These are phyloP conservation scores for Pemphigus obesinymphae DNA, from an alignment of 1,140 invertebrate genomes.

Conservation along the genomic window DNA sequence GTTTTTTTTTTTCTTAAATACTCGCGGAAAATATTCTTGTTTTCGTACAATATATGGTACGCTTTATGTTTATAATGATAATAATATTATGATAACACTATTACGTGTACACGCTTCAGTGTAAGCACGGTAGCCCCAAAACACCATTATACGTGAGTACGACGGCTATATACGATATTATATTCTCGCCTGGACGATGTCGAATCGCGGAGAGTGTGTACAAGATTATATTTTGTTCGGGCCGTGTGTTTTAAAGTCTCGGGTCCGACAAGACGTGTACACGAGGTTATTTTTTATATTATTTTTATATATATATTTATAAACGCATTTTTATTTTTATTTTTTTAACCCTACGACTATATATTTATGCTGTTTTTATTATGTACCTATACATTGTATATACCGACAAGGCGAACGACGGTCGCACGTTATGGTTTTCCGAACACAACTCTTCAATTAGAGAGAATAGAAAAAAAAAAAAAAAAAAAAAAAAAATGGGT, in stretches of 20 bases:
- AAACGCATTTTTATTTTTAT: neutral
- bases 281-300: neutral
- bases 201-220: too few relatives aligned
- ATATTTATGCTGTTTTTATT: too few relatives aligned
- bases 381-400: neutral
- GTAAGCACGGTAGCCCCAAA: neutral
- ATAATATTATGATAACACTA: too few relatives aligned
- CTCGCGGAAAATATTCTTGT: too few relatives aligned
- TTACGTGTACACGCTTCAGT: too few relatives aligned
- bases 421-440: slow-evolving; percentile 25
- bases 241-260: neutral
- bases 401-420: neutral
- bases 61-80: too few relatives aligned
- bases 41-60: too few relatives aligned
- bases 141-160: neutral
- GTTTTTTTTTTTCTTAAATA: too few relatives aligned
- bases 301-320: neutral
- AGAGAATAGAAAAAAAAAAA: slow-evolving; percentile 15
- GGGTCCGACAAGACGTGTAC: slow-evolving; percentile 26
- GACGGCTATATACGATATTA: too few relatives aligned
- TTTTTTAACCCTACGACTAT: slow-evolving; percentile 28
- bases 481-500: neutral
- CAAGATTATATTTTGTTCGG: slow-evolving; percentile 24
- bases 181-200: too few relatives aligned
- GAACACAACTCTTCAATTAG: slow-evolving; percentile 41